Evolutionary conservation across 2,888 invertebrate genomes (phyloP).

Genomic region (Mythimna impura): DNA sequence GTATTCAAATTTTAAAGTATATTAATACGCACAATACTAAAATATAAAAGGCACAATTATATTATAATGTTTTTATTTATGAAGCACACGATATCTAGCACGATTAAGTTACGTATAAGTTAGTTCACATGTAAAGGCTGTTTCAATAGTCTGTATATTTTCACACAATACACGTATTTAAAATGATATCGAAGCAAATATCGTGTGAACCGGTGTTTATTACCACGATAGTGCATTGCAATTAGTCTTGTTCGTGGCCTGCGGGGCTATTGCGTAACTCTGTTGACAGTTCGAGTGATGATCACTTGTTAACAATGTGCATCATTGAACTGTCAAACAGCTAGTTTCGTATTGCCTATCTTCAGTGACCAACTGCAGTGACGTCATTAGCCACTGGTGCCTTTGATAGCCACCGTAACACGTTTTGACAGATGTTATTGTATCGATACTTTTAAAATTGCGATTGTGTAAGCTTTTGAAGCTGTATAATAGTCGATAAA

Average conservation of each 20-base stretch:
- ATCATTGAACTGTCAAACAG: no score
- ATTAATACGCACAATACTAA: neutral
- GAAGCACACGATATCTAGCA: conserved; percentile 6
- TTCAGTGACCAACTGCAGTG: no score
- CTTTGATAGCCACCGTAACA: no score
- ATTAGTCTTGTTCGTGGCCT: neutral
- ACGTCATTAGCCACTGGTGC: no score
- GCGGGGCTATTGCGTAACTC: no score
- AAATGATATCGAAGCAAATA: neutral
- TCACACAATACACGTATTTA: neutral
- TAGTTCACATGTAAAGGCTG: neutral
- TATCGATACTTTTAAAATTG: no score
- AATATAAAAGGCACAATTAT: neutral
- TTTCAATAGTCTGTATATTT: conserved; percentile 15
- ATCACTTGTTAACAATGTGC: no score
- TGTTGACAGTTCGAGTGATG: no score
- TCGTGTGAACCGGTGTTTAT: conserved; percentile 11
- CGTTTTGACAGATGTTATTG: no score
- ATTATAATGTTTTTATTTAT: neutral
- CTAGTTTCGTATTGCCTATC: no score
- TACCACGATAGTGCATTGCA: neutral
- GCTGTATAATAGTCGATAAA: no score
- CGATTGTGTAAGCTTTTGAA: no score
- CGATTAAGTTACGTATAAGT: conserved; percentile 3
- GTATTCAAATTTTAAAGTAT: conserved; percentile 77